Evolutionary conservation across 2,888 invertebrate genomes (phyloP), one percentile per base, ranked within the genome.

Genomic region (Noctuana brunneofusca): DNA sequence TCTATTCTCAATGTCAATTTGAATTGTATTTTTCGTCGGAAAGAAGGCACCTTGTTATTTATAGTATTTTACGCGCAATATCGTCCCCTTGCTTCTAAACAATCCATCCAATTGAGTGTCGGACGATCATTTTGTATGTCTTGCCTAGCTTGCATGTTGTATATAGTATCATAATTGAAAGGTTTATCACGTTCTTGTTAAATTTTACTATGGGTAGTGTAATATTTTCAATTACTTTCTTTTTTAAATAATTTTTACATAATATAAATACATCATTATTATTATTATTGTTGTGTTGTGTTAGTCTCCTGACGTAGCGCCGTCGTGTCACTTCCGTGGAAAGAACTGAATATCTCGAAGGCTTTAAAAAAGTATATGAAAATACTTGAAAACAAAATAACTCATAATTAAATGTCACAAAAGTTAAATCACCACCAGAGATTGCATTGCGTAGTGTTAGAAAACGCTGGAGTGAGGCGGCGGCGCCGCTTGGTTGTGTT

Each of bases 101-200:
- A 81, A 82, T 89, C 89, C 89, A 89, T 89, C 90, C 90, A 88
- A 79, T 73, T 75, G 69, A 77, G 79, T 79, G 80, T 84, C 80
- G 88, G 88, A 88, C 82, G 81, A 84, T 80, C 80, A 80, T 81
- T 83, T 81, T 76, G 80, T 76, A 80, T 78, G 78, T 89, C 89
- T 90, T 89, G 90, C 90, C 90, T 85, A 78, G 81, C 83, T 85
- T 85, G 83, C 86, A 84, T 87, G 84, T 86, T 87, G 86, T 89
- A 88, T 68, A 89, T 89, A 89, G 74, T 84, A 84, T 82, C 79
- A 69, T 80, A 80, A 75, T 83, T 77, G 77, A 82, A 78, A 79
- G 73, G 79, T 84, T 83, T 86, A 83, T 83, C 79, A 75, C 79
- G 80, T 85, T 84, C 85, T 87, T 85, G 87, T 87, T 87, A 83